These are phyloP conservation scores for Nasonia longicornis DNA, from an alignment of 1,140 invertebrate species.

Conservation along the genomic window DNA sequence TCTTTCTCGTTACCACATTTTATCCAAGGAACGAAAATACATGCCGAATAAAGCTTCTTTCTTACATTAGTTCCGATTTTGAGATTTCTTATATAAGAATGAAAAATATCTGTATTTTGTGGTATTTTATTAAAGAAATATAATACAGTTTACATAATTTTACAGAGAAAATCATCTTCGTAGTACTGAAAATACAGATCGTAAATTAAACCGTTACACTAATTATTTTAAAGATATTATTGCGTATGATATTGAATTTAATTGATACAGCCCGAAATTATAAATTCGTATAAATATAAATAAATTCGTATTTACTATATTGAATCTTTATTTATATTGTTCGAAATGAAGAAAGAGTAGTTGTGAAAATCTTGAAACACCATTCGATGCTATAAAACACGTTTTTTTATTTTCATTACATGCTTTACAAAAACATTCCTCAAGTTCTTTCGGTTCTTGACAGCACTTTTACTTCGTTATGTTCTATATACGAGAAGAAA, in stretches of 20 bases:
- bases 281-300: background rate
- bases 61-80: too few relatives aligned
- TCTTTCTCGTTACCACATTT: background rate
- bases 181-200: constrained; percentile 45
- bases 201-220: constrained; percentile 47
- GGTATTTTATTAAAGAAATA: constrained; percentile 59
- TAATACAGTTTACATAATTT: constrained; percentile 55
- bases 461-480: background rate
- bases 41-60: too few relatives aligned
- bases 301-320: background rate
- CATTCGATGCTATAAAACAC: constrained; percentile 7
- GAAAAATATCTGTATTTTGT: background rate
- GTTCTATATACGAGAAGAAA: background rate
- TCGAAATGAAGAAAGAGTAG: background rate
- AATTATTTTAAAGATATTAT: constrained; percentile 29
- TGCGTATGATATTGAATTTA: background rate
- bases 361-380: constrained; percentile 1
- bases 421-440: constrained; percentile 15
- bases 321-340: background rate
- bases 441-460: background rate
- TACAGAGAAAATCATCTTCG: constrained; percentile 50
- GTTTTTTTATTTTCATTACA: constrained; percentile 4
- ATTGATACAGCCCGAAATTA: background rate
- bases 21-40: background rate
- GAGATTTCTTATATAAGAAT: too few relatives aligned